Percentiles rank a stretch among this genome's conserved stretches.
Conservation (phyloP, 2,113 vertebrate genomes). For the Catharus bicknelli region DNA sequence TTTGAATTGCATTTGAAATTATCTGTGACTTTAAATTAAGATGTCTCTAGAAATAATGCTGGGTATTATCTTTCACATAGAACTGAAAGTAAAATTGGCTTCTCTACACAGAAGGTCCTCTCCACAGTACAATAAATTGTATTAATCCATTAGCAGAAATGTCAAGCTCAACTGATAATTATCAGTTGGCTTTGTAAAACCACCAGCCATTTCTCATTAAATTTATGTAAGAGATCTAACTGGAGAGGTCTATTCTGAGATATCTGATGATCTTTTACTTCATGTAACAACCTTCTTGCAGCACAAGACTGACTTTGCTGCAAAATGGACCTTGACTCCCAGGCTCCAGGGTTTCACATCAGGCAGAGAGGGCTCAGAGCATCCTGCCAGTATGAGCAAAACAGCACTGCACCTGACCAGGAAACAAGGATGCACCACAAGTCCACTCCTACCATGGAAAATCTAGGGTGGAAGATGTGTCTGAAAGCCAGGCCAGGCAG, state of each 20-base stretch:
- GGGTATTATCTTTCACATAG: background rate
- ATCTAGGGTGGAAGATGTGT: background rate
- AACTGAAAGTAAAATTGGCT: constrained; percentile 21
- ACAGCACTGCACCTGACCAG: background rate
- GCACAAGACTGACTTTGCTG: background rate
- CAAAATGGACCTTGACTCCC: background rate
- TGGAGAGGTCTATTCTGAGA: constrained; percentile 10
- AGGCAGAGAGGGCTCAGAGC: background rate
- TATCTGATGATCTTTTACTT: background rate
- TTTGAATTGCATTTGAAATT: constrained; percentile 13
- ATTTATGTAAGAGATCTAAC: constrained; percentile 32
- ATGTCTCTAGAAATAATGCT: background rate
- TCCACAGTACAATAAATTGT: constrained; percentile 23
- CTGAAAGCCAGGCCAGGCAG: background rate
- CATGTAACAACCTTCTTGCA: background rate
- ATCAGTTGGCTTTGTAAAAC: constrained; percentile 27
- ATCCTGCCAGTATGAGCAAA: background rate
- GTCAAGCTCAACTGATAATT: constrained; percentile 50
- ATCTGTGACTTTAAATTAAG: constrained; percentile 34
- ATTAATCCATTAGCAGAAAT: constrained; percentile 46
- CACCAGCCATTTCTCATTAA: constrained; percentile 30
- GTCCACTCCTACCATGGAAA: background rate
- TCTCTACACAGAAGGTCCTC: constrained; percentile 1
- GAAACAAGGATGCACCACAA: background rate
- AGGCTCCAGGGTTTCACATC: background rate